These are phyloP conservation scores for Platygyra sinensis DNA, from an alignment of 64 coral and sea anemone genomes.

Conservation along the genomic window DNA sequence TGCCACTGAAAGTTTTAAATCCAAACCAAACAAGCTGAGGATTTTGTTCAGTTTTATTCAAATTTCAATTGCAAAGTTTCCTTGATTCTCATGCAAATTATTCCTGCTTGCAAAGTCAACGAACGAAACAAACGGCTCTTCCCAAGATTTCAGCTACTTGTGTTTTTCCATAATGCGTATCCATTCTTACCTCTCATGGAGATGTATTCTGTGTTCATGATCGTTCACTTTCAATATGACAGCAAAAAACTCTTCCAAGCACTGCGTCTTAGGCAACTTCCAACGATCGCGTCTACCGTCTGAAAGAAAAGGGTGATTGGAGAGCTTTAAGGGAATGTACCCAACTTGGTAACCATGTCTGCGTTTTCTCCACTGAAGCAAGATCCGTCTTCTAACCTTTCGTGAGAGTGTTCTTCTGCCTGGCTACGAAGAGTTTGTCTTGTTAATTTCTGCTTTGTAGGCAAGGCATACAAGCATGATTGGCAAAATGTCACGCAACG, in stretches of 20 bases:
- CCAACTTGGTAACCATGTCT: background rate
- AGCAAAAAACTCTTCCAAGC: background rate
- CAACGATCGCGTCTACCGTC: no score
- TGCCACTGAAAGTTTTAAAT: no score
- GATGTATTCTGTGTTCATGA: constrained; percentile 20
- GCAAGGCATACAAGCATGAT: background rate
- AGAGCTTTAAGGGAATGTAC: background rate
- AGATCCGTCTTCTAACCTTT: background rate
- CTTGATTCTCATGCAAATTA: background rate
- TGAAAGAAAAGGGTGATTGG: background rate
- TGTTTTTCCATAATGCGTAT: background rate
- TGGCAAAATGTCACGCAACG: background rate
- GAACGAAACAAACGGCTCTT: background rate
- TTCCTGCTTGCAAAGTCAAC: background rate
- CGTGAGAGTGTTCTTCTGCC: background rate
- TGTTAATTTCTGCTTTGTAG: no score
- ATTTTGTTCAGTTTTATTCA: background rate
- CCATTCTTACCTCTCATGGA: constrained; percentile 8
- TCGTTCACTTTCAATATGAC: background rate
- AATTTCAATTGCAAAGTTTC: background rate
- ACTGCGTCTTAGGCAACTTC: background rate
- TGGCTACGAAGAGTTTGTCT: no score
- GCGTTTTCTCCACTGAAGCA: no score
- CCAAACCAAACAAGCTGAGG: no score
- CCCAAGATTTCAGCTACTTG: background rate